Evolutionary conservation across 2,797 vertebrate genomes (phyloP), one percentile per base, ranked within the genome.

Genomic region (Hafferia zeledoni): DNA sequence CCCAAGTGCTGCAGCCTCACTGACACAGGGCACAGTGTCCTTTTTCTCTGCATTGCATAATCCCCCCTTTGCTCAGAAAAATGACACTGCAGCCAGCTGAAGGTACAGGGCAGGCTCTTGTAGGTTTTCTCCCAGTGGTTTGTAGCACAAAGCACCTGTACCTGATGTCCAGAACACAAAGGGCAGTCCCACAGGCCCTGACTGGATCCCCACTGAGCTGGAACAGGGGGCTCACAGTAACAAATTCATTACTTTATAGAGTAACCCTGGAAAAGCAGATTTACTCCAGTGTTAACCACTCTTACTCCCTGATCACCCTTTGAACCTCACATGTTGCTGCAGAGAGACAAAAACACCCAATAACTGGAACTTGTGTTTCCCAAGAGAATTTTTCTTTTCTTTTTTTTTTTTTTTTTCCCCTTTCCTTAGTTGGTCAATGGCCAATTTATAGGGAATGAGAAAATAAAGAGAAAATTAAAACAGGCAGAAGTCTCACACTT

Each of bases 41-140:
- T 19, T 59, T 31, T 18, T 5, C 53, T 37, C n/a, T 27, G 44
- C 39, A 17, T 10, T 28, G 23, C 78, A 80, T 50, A 86, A 68
- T 3, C 19, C 12, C 20, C 10, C 27, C 23, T 63, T 41, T 27
- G 2, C 19, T 44, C 28, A 5, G 7, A 37, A 14, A 79, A 67
- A 25, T 27, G 4, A 12, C 28, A 27, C 20, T 10, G 44, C 37
- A 56, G 14, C 10, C 30, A 30, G 20, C 20, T 30, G 44, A 60
- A 70, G 41, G 39, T 13, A 9, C 0, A 1, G 37, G 3, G 22
- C 25, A 30, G 4, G 28, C 59, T 19, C 35, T 13, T 24, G 11
- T 6, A 5, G 2, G 7, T 24, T 64, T 18, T 87, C 52, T 37
- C 24, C 22, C 27, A 22, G 25, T 10, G 14, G 30, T 8, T 47